Base-by-base conservation (phyloP, 2,888 invertebrate species). In the Blomia tropicalis region DNA sequence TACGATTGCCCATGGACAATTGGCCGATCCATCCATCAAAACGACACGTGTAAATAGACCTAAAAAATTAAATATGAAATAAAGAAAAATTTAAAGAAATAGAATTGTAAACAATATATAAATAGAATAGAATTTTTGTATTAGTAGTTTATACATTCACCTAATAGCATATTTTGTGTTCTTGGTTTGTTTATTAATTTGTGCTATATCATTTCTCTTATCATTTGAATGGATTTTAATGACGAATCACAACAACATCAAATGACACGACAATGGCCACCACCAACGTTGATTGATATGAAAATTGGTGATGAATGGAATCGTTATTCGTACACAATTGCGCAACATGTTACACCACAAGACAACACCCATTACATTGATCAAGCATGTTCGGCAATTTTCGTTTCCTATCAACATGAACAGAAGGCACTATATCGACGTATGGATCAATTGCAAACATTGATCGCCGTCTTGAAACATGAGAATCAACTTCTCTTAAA, bases 1-100 rank as follows among this genome's bases (percentile, higher is more conserved):
- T 22, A 83, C 79, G 64, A 84, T 77, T 43, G 86, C 84, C 77
- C 83, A 83, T 5, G 85, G 83, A 71, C 84, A 82, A 56, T 85
- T 75, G 19, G 85, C 84, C 1, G 85, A 83, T 1, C 87, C 87
- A 69, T 85, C 84, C 70, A 71, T 69, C 3, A 70, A 67, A 54
- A 65, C 60, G 30, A 83, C 82, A 51, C 85, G 79, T 43, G 81
- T 81, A 71, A 85, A 81, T 61, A 86, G 75, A 67, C 84, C 86
- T 56, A 19, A 47, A 47, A 23, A n/a, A n/a, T n/a, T n/a, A 47
- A 47, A 14, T 11, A 47, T 11, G n/a, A n/a, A n/a, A n/a, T n/a
- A n/a, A n/a, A n/a, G n/a, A n/a, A n/a, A n/a, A n/a, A n/a, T n/a
- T n/a, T n/a, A n/a, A n/a, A n/a, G n/a, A n/a, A n/a, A n/a, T n/a